These are phyloP conservation scores for Fopius arisanus DNA, from an alignment of 1,140 invertebrate species.

Conservation along the genomic window DNA sequence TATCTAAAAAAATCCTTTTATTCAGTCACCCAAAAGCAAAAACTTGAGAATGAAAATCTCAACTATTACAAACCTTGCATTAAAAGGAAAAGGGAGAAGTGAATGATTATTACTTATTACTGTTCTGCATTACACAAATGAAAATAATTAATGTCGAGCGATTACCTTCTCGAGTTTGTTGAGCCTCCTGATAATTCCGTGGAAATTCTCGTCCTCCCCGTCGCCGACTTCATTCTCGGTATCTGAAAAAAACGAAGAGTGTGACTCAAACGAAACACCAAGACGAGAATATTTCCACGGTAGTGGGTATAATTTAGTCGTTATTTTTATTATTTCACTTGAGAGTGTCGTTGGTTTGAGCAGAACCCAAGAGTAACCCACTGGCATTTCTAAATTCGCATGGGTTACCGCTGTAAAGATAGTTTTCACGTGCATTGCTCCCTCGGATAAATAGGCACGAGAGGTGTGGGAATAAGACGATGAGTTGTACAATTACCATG, in stretches of 20 bases:
- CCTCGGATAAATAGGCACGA: not conserved
- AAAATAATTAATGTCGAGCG: no score
- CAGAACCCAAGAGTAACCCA: not conserved
- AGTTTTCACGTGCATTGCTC: constrained; percentile 33
- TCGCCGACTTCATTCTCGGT: constrained; percentile 59
- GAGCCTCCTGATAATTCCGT: constrained; percentile 56
- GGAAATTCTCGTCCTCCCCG: constrained; percentile 51
- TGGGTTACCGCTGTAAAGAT: constrained; percentile 33
- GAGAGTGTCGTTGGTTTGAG: constrained; percentile 2
- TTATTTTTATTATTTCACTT: constrained; percentile 7
- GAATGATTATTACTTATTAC: no score
- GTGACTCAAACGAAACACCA: not conserved
- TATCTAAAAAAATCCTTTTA: no score
- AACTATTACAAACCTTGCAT: no score
- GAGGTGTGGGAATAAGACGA: not conserved
- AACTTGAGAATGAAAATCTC: no score
- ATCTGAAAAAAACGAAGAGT: constrained; percentile 40
- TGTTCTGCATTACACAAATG: no score
- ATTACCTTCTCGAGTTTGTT: constrained; percentile 59
- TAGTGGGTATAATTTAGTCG: not conserved
- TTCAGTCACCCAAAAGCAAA: no score
- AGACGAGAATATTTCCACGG: not conserved
- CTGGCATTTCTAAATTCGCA: constrained; percentile 23
- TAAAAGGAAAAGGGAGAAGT: no score
- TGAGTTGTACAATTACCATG: constrained; percentile 45